A percentile compares a stretch with the other conserved stretches of the same genome.
These are phyloP conservation scores for Chlamydotis undulata DNA, from an alignment of 2,113 vertebrate species.

Conservation along the genomic window DNA sequence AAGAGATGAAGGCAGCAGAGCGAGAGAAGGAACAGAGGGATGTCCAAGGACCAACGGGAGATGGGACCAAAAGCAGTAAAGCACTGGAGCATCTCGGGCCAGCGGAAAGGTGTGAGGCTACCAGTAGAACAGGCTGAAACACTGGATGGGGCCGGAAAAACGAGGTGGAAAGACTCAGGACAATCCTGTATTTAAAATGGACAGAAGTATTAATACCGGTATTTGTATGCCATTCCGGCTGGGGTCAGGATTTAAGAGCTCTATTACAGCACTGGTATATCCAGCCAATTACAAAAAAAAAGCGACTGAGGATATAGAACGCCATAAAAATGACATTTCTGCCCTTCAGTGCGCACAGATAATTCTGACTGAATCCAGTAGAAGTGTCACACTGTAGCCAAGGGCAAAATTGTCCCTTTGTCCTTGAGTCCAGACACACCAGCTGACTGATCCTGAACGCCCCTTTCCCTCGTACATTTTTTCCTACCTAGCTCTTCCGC, in stretches of 20 bases:
- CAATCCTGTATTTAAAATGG: background rate
- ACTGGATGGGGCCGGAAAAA: background rate
- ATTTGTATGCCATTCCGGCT: background rate
- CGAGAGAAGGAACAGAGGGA: background rate
- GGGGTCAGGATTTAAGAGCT: constrained; percentile 49
- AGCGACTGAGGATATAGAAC: background rate
- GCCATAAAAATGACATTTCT: constrained; percentile 49
- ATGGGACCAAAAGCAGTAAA: background rate
- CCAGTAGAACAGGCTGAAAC: background rate
- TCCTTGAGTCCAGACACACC: constrained; percentile 33
- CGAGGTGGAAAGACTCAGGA: background rate
- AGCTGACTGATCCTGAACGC: background rate
- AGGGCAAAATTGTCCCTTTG: constrained; percentile 49
- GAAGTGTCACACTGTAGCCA: constrained; percentile 49
- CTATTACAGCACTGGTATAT: background rate
- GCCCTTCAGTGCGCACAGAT: constrained; percentile 34
- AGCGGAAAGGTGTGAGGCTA: background rate
- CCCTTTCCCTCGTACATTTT: background rate
- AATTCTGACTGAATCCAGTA: constrained; percentile 36
- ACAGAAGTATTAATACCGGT: background rate
- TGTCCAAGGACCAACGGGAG: fast-evolving
- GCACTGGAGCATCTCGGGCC: background rate
- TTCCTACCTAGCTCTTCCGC: background rate
- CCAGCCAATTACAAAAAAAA: constrained; percentile 33
- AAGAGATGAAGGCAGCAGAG: background rate